A percentile compares a stretch with the other conserved stretches of the same genome.
These are phyloP conservation scores for Eulemur rufifrons DNA, from an alignment of 2,113 vertebrate genomes.

Conservation along the genomic window DNA sequence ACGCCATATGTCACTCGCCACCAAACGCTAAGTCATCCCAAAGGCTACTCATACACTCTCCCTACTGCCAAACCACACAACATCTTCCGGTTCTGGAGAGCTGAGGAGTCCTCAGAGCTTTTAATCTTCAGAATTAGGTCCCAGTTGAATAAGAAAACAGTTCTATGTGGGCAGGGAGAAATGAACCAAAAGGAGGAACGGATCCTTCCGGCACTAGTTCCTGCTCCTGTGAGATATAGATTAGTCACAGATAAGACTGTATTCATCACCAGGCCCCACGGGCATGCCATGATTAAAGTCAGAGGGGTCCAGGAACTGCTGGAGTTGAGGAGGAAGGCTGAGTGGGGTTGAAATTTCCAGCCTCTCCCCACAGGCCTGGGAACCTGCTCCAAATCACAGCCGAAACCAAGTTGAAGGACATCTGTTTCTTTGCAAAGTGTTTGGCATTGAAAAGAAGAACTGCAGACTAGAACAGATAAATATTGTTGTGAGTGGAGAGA, in stretches of 20 bases:
- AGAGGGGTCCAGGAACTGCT: slow-evolving; percentile 29
- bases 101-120: not conserved
- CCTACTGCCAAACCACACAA: not conserved
- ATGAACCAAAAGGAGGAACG: not conserved
- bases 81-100: not conserved
- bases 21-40: slow-evolving; percentile 25
- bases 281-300: not conserved
- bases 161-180: not conserved
- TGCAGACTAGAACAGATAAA: slow-evolving; percentile 49
- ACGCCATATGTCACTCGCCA: not conserved
- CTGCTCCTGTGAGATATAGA: slow-evolving; percentile 21
- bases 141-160: slow-evolving; percentile 15
- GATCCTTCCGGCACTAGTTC: not conserved
- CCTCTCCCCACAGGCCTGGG: slow-evolving; percentile 27
- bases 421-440: slow-evolving; percentile 50
- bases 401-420: slow-evolving; percentile 47
- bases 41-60: not conserved
- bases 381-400: slow-evolving; percentile 54
- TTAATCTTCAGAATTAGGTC: slow-evolving; percentile 32
- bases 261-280: not conserved
- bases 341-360: slow-evolving; percentile 36
- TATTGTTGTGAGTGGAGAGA: not conserved
- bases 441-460: slow-evolving; percentile 33
- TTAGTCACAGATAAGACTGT: slow-evolving; percentile 50
- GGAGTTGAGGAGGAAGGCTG: slow-evolving; percentile 19